Conservation (phyloP, 1,140 invertebrate genomes). For the Akabosia matsudoensis region DNA sequence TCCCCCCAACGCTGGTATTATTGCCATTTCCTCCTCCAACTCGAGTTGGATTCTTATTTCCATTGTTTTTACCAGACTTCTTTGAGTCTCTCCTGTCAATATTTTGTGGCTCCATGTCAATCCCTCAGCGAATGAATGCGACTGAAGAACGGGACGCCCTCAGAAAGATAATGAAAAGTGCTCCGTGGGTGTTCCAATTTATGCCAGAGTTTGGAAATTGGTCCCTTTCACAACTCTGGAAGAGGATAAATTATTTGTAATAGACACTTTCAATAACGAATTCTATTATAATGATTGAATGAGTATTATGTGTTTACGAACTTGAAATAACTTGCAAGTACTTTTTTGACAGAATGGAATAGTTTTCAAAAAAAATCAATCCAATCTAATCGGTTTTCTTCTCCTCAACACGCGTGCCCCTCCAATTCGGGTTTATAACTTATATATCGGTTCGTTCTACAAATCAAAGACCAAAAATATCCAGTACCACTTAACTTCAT, state of each 20-base stretch:
- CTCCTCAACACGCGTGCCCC: neutral
- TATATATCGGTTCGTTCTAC: conserved; percentile 11
- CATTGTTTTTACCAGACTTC: neutral
- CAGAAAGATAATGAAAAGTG: too few relatives aligned
- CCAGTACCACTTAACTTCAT: neutral
- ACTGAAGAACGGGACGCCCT: neutral
- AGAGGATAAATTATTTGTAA: neutral
- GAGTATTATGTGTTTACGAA: too few relatives aligned
- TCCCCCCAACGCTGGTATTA: neutral
- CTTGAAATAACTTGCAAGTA: too few relatives aligned
- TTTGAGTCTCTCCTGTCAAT: conserved; percentile 28
- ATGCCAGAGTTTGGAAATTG: neutral
- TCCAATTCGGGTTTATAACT: too few relatives aligned
- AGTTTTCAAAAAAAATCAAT: neutral
- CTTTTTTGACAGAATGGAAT: too few relatives aligned
- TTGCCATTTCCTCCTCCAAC: neutral
- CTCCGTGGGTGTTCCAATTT: too few relatives aligned
- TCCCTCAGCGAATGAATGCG: neutral
- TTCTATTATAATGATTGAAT: neutral
- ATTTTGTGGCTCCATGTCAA: neutral
- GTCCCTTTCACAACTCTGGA: neutral
- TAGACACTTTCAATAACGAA: too few relatives aligned
- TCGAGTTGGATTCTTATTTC: neutral
- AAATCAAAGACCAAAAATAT: neutral
- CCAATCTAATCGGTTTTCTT: neutral